These are phyloP conservation scores for Pleuronectes platessa DNA, from an alignment of 2,113 vertebrate genomes.

Conservation along the genomic window DNA sequence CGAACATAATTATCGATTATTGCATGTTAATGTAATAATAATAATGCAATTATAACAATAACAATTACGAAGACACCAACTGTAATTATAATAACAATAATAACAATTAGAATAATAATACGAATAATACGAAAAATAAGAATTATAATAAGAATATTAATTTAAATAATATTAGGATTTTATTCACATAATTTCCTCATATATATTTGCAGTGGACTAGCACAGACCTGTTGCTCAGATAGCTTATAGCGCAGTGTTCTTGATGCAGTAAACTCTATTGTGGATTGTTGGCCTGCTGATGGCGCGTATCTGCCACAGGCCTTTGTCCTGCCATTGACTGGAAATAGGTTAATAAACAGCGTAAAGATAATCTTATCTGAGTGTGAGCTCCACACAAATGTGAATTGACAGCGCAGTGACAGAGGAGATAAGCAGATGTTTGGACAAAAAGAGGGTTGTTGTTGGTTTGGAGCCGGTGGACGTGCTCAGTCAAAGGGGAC, in stretches of 20 bases:
- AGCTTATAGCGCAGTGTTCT: background rate
- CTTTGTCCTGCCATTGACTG: slow-evolving; percentile 22
- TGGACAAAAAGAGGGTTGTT: slow-evolving; percentile 57
- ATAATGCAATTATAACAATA: too few relatives aligned
- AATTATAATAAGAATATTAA: background rate
- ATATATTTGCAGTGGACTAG: too few relatives aligned
- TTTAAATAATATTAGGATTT: background rate
- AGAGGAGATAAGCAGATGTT: slow-evolving; percentile 55
- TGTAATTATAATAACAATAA: background rate
- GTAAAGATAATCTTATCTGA: slow-evolving; percentile 65
- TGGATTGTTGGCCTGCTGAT: slow-evolving; percentile 34
- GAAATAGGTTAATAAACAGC: slow-evolving; percentile 59
- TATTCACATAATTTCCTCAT: background rate
- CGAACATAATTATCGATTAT: too few relatives aligned
- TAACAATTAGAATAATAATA: background rate
- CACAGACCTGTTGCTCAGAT: slow-evolving; percentile 46
- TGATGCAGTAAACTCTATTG: background rate
- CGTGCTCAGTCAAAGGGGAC: slow-evolving; percentile 7
- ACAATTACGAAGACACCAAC: too few relatives aligned
- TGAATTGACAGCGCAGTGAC: slow-evolving; percentile 43
- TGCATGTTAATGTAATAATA: too few relatives aligned
- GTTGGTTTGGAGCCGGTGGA: slow-evolving; percentile 17
- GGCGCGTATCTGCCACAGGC: slow-evolving; percentile 20
- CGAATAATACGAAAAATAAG: background rate
- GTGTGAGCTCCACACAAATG: slow-evolving; percentile 47